Percentiles rank a stretch among this genome's conserved stretches.
These are phyloP conservation scores for Pentalonia nigronervosa DNA, from an alignment of 1,140 invertebrate species.

Conservation along the genomic window DNA sequence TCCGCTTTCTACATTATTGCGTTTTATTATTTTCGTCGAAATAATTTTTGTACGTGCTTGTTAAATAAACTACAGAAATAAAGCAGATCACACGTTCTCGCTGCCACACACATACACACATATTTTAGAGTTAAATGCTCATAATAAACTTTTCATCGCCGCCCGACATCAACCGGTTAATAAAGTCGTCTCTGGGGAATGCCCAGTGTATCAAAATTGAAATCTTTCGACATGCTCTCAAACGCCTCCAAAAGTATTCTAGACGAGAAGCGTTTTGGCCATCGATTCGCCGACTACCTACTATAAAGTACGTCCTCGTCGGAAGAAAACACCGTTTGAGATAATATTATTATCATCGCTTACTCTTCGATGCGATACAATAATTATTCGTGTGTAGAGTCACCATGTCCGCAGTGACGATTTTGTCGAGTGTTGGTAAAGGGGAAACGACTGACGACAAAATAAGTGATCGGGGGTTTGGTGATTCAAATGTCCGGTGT, in stretches of 20 bases:
- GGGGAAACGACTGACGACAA: background rate
- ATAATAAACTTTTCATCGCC: background rate
- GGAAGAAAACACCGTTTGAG: no score
- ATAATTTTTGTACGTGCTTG: background rate
- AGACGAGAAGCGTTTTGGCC: background rate
- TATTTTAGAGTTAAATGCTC: background rate
- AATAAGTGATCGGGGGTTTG: background rate
- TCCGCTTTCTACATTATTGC: background rate
- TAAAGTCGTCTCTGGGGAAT: background rate
- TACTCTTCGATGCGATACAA: no score
- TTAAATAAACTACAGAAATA: background rate
- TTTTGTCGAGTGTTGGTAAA: background rate
- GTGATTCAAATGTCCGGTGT: background rate
- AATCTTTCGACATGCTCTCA: background rate
- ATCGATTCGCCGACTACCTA: background rate
- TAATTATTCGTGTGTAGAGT: background rate
- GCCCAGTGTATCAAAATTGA: background rate
- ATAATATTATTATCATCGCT: no score
- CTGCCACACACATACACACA: background rate
- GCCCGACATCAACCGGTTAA: background rate
- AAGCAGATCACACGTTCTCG: background rate
- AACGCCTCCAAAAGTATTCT: background rate
- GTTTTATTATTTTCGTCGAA: background rate
- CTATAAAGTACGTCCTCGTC: background rate
- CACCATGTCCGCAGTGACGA: background rate